Evolutionary conservation across 1,140 invertebrate genomes (phyloP), one percentile per base, ranked within the genome.

Genomic region (Araneus ventricosus): DNA sequence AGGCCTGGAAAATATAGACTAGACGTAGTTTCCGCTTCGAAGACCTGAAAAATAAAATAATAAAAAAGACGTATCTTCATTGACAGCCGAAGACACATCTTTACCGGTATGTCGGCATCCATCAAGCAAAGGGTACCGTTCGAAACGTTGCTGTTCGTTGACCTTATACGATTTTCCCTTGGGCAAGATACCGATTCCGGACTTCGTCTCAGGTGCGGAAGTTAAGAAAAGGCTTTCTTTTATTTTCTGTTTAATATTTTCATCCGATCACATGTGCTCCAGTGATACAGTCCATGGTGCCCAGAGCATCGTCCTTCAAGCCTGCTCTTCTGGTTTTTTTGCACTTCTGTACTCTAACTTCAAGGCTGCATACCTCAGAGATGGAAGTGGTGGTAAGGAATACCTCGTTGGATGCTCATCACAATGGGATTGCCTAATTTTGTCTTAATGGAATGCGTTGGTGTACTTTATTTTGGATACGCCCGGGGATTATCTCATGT

Each of bases 261-360:
- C n/a, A 79, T 82, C 80, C 57, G 34, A 84, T 82, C 57, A 84
- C 79, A 79, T 91, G 37, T 91, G 89, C 34, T 91, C 89, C 80
- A 91, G 52, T 91, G 89, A 91, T 91, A 91, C 89, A 91, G 89
- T 91, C 52, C 89, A 91, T 84, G 80, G 30, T 37, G 89, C 89
- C 89, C 57, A 24, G 45, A 91, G 89, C 89, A 84, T 63, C 89
- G 89, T 59, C 89, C 89, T 91, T 91, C 79, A 57, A 63, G 22
- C 89, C 39, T 59, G 89, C 89, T 91, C 75, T 84, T 91, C 89
- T n/a, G 79, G 89, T 91, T 91, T 82, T 30, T 63, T 41, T n/a
- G 45, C 52, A 37, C 59, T 87, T 61, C 14, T 39, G 57, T 39
- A 37, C 85, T 41, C 82, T 52, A 84, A 84, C 82, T 57, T 84